Evolutionary conservation across 2,797 vertebrate species (phyloP).

Genomic region (Alauda arvensis): DNA sequence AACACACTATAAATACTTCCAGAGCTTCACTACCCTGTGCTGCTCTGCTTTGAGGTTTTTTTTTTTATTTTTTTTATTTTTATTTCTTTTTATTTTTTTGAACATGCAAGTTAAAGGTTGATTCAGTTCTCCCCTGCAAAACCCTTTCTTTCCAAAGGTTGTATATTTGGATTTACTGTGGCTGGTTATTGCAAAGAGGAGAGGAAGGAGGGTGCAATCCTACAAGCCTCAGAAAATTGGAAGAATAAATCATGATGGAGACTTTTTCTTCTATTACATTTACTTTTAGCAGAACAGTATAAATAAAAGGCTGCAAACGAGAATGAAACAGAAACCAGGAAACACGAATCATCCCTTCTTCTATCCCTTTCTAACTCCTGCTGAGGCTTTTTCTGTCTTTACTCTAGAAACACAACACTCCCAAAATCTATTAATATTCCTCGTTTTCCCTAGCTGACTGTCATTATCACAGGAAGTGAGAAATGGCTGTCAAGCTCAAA

Average conservation of each 20-base stretch:
- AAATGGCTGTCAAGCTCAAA: constrained; percentile 59
- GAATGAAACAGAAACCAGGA: constrained; percentile 16
- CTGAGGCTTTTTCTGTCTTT: constrained; percentile 32
- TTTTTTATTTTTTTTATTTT: not conserved
- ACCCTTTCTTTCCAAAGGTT: constrained; percentile 28
- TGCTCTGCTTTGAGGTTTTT: not conserved
- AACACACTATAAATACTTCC: constrained; percentile 9
- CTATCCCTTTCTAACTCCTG: not conserved
- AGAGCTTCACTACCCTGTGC: not conserved
- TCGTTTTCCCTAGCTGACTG: constrained; percentile 45
- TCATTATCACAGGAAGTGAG: constrained; percentile 58
- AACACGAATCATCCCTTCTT: constrained; percentile 17
- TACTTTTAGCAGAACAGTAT: constrained; percentile 50
- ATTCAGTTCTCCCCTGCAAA: constrained; percentile 47
- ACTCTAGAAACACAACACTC: constrained; percentile 35
- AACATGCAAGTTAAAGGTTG: constrained; percentile 49
- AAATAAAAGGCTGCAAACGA: constrained; percentile 58
- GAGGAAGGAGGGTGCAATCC: constrained; percentile 40
- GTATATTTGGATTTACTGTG: constrained; percentile 55
- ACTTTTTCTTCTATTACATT: constrained; percentile 61
- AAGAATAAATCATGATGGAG: constrained; percentile 53
- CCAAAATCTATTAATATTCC: constrained; percentile 62
- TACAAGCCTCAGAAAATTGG: constrained; percentile 57
- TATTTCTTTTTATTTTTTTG: not conserved
- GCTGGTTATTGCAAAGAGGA: constrained; percentile 48